These are phyloP conservation scores for Ariopsis seemanni DNA, from an alignment of 2,113 vertebrate species.

Conservation along the genomic window DNA sequence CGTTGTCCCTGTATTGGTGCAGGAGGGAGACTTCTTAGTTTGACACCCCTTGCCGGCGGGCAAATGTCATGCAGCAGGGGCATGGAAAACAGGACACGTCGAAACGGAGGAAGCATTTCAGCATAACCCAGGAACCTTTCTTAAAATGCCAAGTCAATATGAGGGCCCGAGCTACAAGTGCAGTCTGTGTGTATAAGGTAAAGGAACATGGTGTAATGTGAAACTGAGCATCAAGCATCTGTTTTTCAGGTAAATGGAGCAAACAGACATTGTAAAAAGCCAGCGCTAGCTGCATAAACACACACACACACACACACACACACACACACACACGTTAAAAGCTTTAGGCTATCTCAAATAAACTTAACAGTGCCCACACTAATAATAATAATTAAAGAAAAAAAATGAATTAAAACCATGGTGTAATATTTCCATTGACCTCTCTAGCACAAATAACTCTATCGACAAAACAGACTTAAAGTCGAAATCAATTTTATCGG, in stretches of 20 bases:
- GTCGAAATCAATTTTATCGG: background rate
- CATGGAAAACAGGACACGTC: slow-evolving; percentile 59
- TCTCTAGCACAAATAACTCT: background rate
- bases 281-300: background rate
- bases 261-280: background rate
- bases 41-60: slow-evolving; percentile 54
- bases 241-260: slow-evolving; percentile 21
- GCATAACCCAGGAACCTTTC: slow-evolving; percentile 50
- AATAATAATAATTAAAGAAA: background rate
- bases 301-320: background rate
- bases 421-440: background rate
- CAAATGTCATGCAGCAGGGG: slow-evolving; percentile 68
- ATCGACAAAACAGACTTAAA: background rate
- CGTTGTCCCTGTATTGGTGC: slow-evolving; percentile 46
- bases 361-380: background rate
- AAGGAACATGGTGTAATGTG: slow-evolving; percentile 15
- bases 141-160: slow-evolving; percentile 64
- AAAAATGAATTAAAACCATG: background rate
- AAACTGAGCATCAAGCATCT: background rate
- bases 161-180: slow-evolving; percentile 40
- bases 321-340: background rate
- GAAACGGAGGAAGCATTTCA: slow-evolving; percentile 56
- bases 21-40: slow-evolving; percentile 40
- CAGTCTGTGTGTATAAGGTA: slow-evolving; percentile 4
- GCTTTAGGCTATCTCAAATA: background rate